Evolutionary conservation across 2,888 invertebrate species (phyloP).

Genomic region (Eupithecia dodoneata): DNA sequence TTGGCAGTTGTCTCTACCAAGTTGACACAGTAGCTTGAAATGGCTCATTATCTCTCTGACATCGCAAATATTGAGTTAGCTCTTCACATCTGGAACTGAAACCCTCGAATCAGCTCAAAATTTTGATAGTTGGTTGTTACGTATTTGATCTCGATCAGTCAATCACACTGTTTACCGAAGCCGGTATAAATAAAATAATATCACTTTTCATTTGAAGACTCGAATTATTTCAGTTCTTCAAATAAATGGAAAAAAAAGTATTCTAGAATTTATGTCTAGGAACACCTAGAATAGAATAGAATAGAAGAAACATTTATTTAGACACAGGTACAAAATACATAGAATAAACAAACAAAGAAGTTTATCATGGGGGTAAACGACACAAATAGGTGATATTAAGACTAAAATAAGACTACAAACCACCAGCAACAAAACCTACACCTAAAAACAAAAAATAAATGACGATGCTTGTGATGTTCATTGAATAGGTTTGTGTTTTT

Average conservation of each 20-base stretch:
- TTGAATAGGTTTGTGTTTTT: neutral
- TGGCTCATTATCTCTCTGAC: slow-evolving; percentile 57
- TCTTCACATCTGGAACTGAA: slow-evolving; percentile 51
- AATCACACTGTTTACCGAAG: neutral
- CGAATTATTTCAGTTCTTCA: neutral
- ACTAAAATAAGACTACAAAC: too few relatives aligned
- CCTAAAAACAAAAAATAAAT: neutral
- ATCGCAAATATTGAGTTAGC: slow-evolving; percentile 60
- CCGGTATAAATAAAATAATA: neutral
- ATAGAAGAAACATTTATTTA: too few relatives aligned
- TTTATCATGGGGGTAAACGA: too few relatives aligned
- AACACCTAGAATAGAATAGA: too few relatives aligned
- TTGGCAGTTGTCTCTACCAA: slow-evolving; percentile 19
- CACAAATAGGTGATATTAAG: too few relatives aligned
- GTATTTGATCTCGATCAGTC: slow-evolving; percentile 8
- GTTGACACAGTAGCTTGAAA: slow-evolving; percentile 45
- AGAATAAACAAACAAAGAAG: too few relatives aligned
- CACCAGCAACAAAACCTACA: too few relatives aligned
- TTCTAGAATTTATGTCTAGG: neutral
- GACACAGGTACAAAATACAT: too few relatives aligned
- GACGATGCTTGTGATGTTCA: neutral
- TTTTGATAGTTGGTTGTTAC: slow-evolving; percentile 29
- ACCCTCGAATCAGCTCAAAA: slow-evolving; percentile 33
- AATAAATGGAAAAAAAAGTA: too few relatives aligned
- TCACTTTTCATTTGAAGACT: neutral